Conservation (phyloP, 2,113 vertebrate species). For the Dicaeum eximium region DNA sequence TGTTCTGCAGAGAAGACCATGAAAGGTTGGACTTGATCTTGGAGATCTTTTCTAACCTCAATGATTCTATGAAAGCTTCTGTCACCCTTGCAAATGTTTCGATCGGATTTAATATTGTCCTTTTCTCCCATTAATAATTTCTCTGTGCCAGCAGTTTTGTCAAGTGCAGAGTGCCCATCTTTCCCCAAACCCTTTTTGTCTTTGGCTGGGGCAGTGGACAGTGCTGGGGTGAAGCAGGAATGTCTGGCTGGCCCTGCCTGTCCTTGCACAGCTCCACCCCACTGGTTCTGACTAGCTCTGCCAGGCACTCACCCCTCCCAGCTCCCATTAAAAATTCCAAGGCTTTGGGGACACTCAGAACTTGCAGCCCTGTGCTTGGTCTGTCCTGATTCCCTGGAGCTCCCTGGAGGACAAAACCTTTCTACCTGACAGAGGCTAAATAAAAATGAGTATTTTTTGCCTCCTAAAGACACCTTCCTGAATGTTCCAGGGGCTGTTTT, state of each 20-base stretch:
- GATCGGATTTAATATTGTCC: not conserved
- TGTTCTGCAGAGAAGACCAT: not conserved
- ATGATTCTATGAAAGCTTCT: not conserved
- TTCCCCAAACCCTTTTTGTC: not conserved
- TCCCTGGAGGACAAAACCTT: not conserved
- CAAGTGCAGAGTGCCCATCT: not conserved
- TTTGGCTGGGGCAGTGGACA: not conserved
- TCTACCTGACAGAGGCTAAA: not conserved
- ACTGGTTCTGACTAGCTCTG: not conserved
- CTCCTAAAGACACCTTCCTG: not conserved
- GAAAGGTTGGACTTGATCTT: not conserved
- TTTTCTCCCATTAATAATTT: not conserved
- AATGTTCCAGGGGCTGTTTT: not conserved
- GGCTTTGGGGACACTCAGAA: not conserved
- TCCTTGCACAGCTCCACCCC: not conserved
- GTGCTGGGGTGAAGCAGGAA: not conserved
- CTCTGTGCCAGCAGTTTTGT: not conserved
- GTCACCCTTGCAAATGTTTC: not conserved
- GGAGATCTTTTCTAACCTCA: not conserved
- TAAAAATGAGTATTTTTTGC: rapidly evolving
- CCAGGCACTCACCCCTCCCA: rapidly evolving
- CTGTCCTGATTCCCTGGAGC: not conserved
- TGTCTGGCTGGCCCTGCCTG: not conserved
- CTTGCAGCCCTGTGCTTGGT: not conserved
- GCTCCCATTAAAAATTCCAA: not conserved